Evolutionary conservation across 2,113 vertebrate genomes (phyloP).

Genomic region (Alligator sinensis): DNA sequence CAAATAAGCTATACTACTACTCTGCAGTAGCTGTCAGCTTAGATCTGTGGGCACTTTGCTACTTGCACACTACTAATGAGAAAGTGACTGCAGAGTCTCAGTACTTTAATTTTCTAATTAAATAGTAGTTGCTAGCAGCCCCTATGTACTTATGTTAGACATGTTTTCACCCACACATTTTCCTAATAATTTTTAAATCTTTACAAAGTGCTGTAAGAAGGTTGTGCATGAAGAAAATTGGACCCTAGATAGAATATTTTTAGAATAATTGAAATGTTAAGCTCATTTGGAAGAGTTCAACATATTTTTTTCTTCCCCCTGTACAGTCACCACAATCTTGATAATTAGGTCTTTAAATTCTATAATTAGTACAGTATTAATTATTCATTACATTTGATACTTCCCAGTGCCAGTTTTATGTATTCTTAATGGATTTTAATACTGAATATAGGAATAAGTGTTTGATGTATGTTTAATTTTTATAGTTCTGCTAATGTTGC

Average conservation of each 20-base stretch:
- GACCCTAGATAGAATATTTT: conserved; percentile 10
- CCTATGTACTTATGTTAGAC: background rate
- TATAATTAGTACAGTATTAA: background rate
- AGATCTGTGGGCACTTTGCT: background rate
- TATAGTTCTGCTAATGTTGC: background rate
- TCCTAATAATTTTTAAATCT: background rate
- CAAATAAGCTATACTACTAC: background rate
- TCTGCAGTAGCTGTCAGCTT: background rate
- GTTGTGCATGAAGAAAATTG: conserved; percentile 25
- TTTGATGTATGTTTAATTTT: background rate
- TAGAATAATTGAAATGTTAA: conserved; percentile 22
- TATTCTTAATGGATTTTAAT: background rate
- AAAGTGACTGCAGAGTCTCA: background rate
- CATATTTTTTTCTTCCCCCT: background rate
- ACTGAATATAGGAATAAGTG: background rate
- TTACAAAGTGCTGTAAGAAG: background rate
- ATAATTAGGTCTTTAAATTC: background rate
- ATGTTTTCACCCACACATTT: background rate
- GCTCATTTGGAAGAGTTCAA: background rate
- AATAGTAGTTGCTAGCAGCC: background rate
- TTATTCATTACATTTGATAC: background rate
- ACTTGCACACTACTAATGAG: background rate
- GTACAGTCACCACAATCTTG: background rate
- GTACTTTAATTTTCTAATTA: conserved; percentile 28
- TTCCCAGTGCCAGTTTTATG: background rate